Conservation (phyloP, 2,113 vertebrate genomes). For the Grammomys dolichurus region DNA sequence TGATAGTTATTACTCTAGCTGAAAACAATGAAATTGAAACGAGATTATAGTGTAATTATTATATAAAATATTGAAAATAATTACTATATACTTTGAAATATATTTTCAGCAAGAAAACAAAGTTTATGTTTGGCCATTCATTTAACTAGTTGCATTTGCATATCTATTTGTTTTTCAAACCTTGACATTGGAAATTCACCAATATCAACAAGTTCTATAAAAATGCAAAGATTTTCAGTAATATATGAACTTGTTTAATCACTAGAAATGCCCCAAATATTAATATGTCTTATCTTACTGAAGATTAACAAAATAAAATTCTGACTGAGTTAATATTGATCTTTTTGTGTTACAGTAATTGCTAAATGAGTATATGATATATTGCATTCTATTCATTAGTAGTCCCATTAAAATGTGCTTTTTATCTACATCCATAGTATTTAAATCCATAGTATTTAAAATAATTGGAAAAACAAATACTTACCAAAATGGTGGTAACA, state of each 20-base stretch:
- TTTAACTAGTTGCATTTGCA: background rate
- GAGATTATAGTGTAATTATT: constrained; percentile 14
- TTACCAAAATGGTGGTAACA: constrained; percentile 98
- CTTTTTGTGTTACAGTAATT: constrained; percentile 67
- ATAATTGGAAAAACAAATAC: constrained; percentile 71
- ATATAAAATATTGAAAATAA: constrained; percentile 22
- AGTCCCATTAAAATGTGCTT: constrained; percentile 37
- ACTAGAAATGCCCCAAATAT: constrained; percentile 56
- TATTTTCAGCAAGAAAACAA: constrained; percentile 56
- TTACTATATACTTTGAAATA: background rate
- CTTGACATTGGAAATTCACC: background rate
- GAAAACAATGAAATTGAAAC: constrained; percentile 62
- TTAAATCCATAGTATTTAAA: constrained; percentile 52
- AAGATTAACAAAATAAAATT: constrained; percentile 76
- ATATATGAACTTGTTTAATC: constrained; percentile 62
- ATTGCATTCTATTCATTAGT: constrained; percentile 59
- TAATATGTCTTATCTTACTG: constrained; percentile 55
- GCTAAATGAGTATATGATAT: constrained; percentile 39
- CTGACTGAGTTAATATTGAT: constrained; percentile 54
- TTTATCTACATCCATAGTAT: constrained; percentile 26
- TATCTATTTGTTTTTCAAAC: background rate
- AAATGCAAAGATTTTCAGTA: constrained; percentile 68
- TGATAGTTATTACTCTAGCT: constrained; percentile 45
- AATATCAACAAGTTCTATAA: constrained; percentile 17
- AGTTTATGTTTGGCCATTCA: background rate